These are phyloP conservation scores for Sebastolobus altivelis DNA, from an alignment of 2,797 vertebrate species.

Conservation along the genomic window DNA sequence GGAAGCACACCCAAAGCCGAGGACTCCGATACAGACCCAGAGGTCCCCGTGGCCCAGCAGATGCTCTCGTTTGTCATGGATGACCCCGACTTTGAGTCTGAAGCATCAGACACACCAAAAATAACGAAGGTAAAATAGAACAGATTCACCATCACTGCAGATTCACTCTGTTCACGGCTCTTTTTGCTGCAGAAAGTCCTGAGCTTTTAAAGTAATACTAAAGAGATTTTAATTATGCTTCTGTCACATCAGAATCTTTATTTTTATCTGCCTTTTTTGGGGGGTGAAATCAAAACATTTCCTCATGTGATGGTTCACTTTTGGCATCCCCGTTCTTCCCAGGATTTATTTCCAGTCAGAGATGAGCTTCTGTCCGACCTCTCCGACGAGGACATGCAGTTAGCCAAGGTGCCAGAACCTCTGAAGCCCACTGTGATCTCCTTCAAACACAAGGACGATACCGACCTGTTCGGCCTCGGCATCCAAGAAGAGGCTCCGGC, in stretches of 20 bases:
- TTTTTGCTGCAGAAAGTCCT: background rate
- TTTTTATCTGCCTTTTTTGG: background rate
- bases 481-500: constrained; percentile 83
- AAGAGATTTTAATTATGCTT: background rate
- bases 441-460: constrained; percentile 88
- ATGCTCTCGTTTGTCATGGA: constrained; percentile 98
- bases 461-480: constrained; percentile 94
- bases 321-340: background rate
- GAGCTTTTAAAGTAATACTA: background rate
- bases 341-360: constrained; percentile 89
- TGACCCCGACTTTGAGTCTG: constrained; percentile 96
- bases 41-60: constrained; percentile 91
- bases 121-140: constrained; percentile 74
- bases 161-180: background rate
- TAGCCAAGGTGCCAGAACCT: constrained; percentile 74
- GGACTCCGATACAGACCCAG: constrained; percentile 91
- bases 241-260: background rate
- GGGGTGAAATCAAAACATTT: background rate
- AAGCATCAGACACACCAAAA: constrained; percentile 88
- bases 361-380: constrained; percentile 91
- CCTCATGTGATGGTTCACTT: background rate
- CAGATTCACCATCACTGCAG: background rate
- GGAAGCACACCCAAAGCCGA: constrained; percentile 71
- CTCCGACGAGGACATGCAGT: constrained; percentile 88
- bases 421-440: constrained; percentile 82